Percentiles rank a stretch among this genome's conserved stretches.
These are phyloP conservation scores for Drosophila nebulosa DNA, from an alignment of 1,140 invertebrate species.

Conservation along the genomic window DNA sequence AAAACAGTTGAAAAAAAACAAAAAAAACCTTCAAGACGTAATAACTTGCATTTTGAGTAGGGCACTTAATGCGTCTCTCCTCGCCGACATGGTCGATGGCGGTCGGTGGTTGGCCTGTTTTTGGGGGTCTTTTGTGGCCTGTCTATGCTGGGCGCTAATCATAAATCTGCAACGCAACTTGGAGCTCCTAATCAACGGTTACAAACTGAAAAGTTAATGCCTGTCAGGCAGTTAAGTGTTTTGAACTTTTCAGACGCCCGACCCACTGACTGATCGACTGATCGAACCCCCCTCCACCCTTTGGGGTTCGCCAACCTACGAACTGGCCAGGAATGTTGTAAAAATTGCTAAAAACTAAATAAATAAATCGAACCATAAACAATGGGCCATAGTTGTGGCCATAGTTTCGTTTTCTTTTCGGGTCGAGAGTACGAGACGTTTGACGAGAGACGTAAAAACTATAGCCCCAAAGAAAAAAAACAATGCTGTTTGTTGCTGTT, in stretches of 20 bases:
- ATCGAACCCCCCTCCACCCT: background rate
- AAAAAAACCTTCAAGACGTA: conserved; percentile 63
- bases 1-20: conserved; percentile 16
- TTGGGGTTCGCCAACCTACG: no score
- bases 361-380: conserved; percentile 61
- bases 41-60: conserved; percentile 78
- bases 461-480: background rate
- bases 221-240: conserved; percentile 72
- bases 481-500: conserved; percentile 33
- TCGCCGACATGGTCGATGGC: background rate
- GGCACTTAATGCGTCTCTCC: conserved; percentile 60
- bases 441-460: background rate
- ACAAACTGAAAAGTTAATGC: conserved; percentile 62
- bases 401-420: background rate
- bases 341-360: conserved; percentile 54
- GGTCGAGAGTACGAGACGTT: background rate
- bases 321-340: conserved; percentile 61
- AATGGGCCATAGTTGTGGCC: conserved; percentile 4
- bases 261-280: conserved; percentile 24
- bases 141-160: conserved; percentile 59
- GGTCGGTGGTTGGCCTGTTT: conserved; percentile 13
- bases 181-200: conserved; percentile 63
- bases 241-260: conserved; percentile 58
- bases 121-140: conserved; percentile 11
- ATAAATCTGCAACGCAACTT: conserved; percentile 73